phyloP scores from a whole-genome alignment of 2,797 vertebrate species.

The Cyclopterus lumpus region DNA sequence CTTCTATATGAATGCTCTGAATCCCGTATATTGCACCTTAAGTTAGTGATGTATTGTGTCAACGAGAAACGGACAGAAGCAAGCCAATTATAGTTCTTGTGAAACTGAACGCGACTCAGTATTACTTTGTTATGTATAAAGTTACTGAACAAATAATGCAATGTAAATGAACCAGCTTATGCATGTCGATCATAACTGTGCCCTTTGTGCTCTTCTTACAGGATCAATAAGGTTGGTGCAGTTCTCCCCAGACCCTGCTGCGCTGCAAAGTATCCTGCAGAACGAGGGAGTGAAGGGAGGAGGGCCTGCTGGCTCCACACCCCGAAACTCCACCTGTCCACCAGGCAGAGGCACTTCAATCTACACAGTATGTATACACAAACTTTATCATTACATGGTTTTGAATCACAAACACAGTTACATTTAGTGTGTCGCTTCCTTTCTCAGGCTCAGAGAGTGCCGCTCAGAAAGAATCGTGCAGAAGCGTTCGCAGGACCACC shows the following conservation, averaged over 20 bases:
- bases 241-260: constrained; percentile 74
- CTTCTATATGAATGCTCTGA: neutral
- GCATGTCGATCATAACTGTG: neutral
- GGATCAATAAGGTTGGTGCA: constrained; percentile 42
- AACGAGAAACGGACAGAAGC: neutral
- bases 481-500: constrained; percentile 44
- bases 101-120: neutral
- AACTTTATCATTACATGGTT: neutral
- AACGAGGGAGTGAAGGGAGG: constrained; percentile 70
- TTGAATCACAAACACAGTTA: neutral
- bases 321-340: constrained; percentile 59
- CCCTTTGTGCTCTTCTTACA: constrained; percentile 23
- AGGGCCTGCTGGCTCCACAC: constrained; percentile 44
- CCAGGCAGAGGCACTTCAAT: constrained; percentile 75
- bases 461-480: constrained; percentile 62
- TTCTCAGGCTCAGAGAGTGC: constrained; percentile 83
- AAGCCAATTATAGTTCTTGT: neutral
- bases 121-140: neutral
- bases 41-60: neutral
- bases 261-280: constrained; percentile 76
- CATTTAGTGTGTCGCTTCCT: neutral
- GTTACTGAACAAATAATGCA: neutral
- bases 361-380: constrained; percentile 67
- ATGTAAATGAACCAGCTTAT: neutral
- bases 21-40: too few relatives aligned